phyloP scores from a whole-genome alignment of 2,797 vertebrate genomes.

The Pteronotus mesoamericanus region DNA sequence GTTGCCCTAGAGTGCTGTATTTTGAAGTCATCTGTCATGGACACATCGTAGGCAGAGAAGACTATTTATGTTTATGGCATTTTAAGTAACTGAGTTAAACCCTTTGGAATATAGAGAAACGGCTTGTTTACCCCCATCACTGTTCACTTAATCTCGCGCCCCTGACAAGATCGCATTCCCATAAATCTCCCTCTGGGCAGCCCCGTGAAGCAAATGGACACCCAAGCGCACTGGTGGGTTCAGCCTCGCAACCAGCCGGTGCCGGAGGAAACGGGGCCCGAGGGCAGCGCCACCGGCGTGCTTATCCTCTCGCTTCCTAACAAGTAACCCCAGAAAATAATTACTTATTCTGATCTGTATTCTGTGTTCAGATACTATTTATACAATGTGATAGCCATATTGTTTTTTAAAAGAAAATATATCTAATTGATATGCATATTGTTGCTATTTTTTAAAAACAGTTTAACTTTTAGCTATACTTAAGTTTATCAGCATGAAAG shows the following conservation, averaged over 20 bases:
- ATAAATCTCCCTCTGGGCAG: slow-evolving; percentile 72
- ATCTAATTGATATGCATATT: background rate
- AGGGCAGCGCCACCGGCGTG: too few relatives aligned
- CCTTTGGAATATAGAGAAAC: slow-evolving; percentile 79
- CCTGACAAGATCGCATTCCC: slow-evolving; percentile 71
- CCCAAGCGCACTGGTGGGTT: slow-evolving; percentile 70
- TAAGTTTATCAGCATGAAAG: background rate
- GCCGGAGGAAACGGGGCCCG: slow-evolving; percentile 34
- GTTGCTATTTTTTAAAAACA: background rate
- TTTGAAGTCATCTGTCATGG: slow-evolving; percentile 78
- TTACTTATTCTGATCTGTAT: background rate
- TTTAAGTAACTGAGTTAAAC: slow-evolving; percentile 82
- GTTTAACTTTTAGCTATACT: slow-evolving; percentile 9
- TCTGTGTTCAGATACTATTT: background rate
- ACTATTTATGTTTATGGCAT: slow-evolving; percentile 82
- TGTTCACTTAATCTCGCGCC: slow-evolving; percentile 81
- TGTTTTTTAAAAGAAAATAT: slow-evolving; percentile 25
- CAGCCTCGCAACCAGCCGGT: slow-evolving; percentile 67
- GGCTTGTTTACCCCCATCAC: slow-evolving; percentile 78
- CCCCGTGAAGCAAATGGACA: slow-evolving; percentile 76
- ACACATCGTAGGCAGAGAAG: slow-evolving; percentile 67
- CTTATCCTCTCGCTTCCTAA: too few relatives aligned
- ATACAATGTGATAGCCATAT: background rate
- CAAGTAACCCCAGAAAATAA: background rate
- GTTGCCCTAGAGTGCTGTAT: slow-evolving; percentile 71